These are phyloP conservation scores for Drosophila azteca DNA, from an alignment of 1,140 invertebrate species.

Conservation along the genomic window DNA sequence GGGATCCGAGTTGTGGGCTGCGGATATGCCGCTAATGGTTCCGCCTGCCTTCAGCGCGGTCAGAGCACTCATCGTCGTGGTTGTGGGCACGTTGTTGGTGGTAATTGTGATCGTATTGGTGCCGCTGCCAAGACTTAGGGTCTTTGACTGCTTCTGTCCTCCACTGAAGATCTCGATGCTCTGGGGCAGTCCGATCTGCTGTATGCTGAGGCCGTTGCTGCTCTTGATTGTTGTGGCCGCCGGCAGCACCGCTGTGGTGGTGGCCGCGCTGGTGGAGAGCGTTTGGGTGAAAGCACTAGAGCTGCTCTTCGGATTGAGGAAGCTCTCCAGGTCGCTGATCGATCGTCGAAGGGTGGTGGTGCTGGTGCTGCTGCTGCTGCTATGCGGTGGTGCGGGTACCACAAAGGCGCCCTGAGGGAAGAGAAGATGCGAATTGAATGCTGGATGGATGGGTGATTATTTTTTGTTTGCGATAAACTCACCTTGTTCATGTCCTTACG, in stretches of 20 bases:
- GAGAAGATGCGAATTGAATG: background rate
- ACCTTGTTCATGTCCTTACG: conserved; percentile 83
- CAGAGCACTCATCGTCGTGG: conserved; percentile 70
- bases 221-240: conserved; percentile 77
- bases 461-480: background rate
- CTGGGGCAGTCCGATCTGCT: conserved; percentile 77
- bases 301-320: conserved; percentile 73
- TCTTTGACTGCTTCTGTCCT: conserved; percentile 62
- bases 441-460: background rate
- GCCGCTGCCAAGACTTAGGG: conserved; percentile 59
- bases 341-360: conserved; percentile 69
- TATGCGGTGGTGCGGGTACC: conserved; percentile 80
- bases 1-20: conserved; percentile 64
- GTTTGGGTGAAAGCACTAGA: conserved; percentile 40
- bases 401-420: conserved; percentile 75
- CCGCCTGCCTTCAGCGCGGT: conserved; percentile 62
- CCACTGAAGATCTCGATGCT: conserved; percentile 81
- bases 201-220: conserved; percentile 61
- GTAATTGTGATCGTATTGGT: conserved; percentile 74
- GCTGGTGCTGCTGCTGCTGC: conserved; percentile 17
- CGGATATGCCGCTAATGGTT: conserved; percentile 38
- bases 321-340: conserved; percentile 78
- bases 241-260: conserved; percentile 65
- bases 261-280: conserved; percentile 33
- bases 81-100: conserved; percentile 74